Evolutionary conservation across 2,888 invertebrate species (phyloP).

Genomic region (Patella ulyssiponensis): DNA sequence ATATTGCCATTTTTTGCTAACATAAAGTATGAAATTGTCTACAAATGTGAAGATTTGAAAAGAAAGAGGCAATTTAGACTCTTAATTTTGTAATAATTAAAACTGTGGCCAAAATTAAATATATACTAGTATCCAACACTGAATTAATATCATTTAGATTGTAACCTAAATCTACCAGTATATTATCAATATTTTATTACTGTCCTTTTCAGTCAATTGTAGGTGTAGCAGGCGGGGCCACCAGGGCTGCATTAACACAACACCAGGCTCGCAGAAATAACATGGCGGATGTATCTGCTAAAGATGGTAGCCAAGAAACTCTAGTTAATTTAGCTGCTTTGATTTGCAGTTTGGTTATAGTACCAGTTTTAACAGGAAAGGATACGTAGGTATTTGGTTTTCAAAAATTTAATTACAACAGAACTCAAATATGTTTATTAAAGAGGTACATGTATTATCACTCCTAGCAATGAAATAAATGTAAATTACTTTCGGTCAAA

Average conservation of each 20-base stretch:
- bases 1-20: no score
- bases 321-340: slow-evolving; percentile 92
- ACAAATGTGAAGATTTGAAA: no score
- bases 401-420: not conserved
- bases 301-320: slow-evolving; percentile 97
- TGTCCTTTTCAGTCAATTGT: slow-evolving; percentile 84
- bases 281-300: slow-evolving; percentile 88
- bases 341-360: slow-evolving; percentile 82
- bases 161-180: no score
- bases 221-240: slow-evolving; percentile 89
- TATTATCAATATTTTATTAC: no score
- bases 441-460: no score
- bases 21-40: no score
- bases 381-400: slow-evolving; percentile 58
- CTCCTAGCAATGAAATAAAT: no score
- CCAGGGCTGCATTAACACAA: slow-evolving; percentile 87
- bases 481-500: no score
- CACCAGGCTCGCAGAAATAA: slow-evolving; percentile 90
- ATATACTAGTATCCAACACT: not conserved
- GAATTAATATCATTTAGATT: no score
- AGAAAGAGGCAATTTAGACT: no score
- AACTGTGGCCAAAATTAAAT: not conserved
- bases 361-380: slow-evolving; percentile 77
- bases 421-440: not conserved
- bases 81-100: not conserved